Percentiles rank a stretch among this genome's conserved stretches.
phyloP scores from a whole-genome alignment of 2,113 vertebrate species.

The Amphilophus citrinellus region DNA sequence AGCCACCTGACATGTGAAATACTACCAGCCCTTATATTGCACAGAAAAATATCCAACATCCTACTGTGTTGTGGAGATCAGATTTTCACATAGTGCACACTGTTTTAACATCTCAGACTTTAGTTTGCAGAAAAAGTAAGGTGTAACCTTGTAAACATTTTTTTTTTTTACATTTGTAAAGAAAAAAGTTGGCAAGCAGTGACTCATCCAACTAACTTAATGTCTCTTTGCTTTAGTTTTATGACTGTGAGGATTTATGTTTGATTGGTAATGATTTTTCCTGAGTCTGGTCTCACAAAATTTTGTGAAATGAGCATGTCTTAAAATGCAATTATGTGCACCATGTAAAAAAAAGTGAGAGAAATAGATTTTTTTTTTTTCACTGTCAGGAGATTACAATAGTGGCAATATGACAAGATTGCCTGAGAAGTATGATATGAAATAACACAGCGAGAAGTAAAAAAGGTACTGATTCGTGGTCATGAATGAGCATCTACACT shows the following conservation, averaged over 20 bases:
- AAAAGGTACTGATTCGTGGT: not conserved
- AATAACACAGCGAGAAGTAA: slow-evolving; percentile 1
- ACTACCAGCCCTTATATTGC: slow-evolving; percentile 19
- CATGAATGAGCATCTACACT: not conserved
- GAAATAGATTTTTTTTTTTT: slow-evolving; percentile 46
- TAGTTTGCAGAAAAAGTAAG: not conserved
- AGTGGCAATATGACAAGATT: slow-evolving; percentile 5
- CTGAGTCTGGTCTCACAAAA: slow-evolving; percentile 7
- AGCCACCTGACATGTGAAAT: slow-evolving; percentile 47
- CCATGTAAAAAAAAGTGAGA: slow-evolving; percentile 6
- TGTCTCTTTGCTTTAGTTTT: slow-evolving; percentile 38
- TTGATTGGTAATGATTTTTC: slow-evolving; percentile 40
- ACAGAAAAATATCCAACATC: slow-evolving; percentile 18
- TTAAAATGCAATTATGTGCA: slow-evolving; percentile 40
- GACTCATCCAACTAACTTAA: slow-evolving; percentile 32
- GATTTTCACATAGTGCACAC: not conserved
- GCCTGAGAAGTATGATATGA: slow-evolving; percentile 5
- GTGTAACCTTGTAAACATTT: slow-evolving; percentile 5
- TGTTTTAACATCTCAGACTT: not conserved
- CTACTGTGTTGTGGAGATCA: not conserved
- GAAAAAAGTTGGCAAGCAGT: not conserved
- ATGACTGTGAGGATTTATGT: not conserved
- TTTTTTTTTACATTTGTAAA: not conserved
- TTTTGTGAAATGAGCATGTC: slow-evolving; percentile 20
- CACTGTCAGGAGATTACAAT: not conserved